Evolutionary conservation across 2,797 vertebrate species (phyloP).

Genomic region (Danio kyathit): DNA sequence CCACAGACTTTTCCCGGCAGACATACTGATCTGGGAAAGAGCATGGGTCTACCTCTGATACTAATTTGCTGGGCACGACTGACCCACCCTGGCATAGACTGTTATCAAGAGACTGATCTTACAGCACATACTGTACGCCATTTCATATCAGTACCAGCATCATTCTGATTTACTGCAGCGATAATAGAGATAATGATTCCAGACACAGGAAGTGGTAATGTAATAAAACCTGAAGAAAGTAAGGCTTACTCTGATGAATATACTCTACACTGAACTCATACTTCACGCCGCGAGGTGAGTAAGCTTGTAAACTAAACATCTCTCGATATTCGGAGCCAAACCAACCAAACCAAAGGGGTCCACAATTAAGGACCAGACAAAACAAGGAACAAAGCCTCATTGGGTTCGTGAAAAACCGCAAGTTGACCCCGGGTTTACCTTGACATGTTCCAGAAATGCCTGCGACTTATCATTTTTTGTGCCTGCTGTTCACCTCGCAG

Average conservation of each 20-base stretch:
- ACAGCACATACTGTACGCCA: not conserved
- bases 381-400: conserved; percentile 41
- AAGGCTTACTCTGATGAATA: conserved; percentile 11
- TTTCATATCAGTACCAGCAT: conserved; percentile 22
- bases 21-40: conserved; percentile 61
- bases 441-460: conserved; percentile 34
- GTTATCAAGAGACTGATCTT: conserved; percentile 30
- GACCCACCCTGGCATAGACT: conserved; percentile 24
- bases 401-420: conserved; percentile 41
- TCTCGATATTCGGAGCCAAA: conserved; percentile 29
- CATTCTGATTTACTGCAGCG: conserved; percentile 3
- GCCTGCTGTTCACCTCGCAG: not conserved
- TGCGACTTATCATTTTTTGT: not conserved
- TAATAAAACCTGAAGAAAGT: conserved; percentile 21
- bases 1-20: conserved; percentile 80
- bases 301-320: conserved; percentile 32
- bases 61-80: conserved; percentile 44
- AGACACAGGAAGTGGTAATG: conserved; percentile 33
- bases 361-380: conserved; percentile 22
- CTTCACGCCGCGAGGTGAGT: conserved; percentile 33
- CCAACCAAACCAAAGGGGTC: conserved; percentile 28
- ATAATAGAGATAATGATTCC: not conserved
- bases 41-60: conserved; percentile 33
- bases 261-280: not conserved
- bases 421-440: conserved; percentile 26